A percentile compares a stretch with the other conserved stretches of the same genome.
Evolutionary conservation across 2,797 vertebrate species (phyloP).

Genomic region (Dromococcyx pavoninus): DNA sequence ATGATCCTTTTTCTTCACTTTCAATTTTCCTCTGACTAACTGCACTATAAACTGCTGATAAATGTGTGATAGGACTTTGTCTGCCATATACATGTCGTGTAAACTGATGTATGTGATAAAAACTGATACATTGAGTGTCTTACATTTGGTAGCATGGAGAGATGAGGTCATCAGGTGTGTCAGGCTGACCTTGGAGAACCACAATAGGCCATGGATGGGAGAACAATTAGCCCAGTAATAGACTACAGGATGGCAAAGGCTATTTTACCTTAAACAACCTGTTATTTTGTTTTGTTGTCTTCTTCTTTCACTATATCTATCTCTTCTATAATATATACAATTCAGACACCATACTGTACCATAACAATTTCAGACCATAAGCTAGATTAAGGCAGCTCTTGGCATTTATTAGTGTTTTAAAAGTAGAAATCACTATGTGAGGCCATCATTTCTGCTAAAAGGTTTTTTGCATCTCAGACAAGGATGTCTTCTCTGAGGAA

Average conservation of each 20-base stretch:
- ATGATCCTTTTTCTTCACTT: conserved; percentile 63
- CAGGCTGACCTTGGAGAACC: neutral
- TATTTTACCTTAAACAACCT: neutral
- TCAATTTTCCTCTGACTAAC: conserved; percentile 4
- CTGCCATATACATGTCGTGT: neutral
- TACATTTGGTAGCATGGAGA: neutral
- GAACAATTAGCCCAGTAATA: neutral
- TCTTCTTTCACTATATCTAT: neutral
- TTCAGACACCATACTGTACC: neutral
- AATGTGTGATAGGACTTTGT: neutral
- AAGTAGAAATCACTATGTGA: neutral
- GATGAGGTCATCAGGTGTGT: neutral
- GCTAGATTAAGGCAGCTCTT: neutral
- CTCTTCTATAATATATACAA: neutral
- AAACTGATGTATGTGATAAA: neutral
- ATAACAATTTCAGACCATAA: neutral
- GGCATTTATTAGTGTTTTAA: neutral
- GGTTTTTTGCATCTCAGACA: neutral
- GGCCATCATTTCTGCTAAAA: neutral
- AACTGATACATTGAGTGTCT: neutral
- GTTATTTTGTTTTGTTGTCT: neutral
- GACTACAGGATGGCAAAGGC: neutral
- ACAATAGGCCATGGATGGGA: neutral
- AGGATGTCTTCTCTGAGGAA: neutral
- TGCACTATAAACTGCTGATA: neutral